These are phyloP conservation scores for Callyntrura sp. DNA, from an alignment of 2,888 invertebrate genomes.

Conservation along the genomic window DNA sequence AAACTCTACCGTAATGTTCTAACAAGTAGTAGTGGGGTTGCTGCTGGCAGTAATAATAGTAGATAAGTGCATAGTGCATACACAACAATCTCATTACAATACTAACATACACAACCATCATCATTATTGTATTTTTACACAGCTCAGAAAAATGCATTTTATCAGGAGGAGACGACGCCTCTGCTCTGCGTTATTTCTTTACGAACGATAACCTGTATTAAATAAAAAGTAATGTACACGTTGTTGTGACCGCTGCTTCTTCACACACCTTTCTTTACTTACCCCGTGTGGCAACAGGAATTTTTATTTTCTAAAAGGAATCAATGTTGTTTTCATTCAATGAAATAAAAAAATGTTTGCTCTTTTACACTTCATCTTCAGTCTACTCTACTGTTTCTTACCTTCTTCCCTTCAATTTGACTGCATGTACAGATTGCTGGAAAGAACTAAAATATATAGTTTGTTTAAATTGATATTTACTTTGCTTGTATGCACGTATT, in stretches of 20 bases:
- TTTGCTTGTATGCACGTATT: background rate
- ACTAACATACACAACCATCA: conserved; percentile 45
- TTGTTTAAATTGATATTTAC: conserved; percentile 32
- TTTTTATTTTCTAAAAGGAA: background rate
- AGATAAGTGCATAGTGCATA: conserved; percentile 33
- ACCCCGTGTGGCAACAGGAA: background rate
- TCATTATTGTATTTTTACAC: conserved; percentile 38
- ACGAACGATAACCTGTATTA: too few species aligned
- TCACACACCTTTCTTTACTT: conserved; percentile 33
- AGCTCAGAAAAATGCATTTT: conserved; percentile 33
- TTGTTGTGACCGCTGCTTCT: background rate
- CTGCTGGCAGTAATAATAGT: background rate
- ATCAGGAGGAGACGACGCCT: too few species aligned
- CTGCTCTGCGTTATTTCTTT: background rate
- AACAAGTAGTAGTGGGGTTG: conserved; percentile 12
- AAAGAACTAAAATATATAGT: background rate
- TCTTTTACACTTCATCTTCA: background rate
- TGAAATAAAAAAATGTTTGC: conserved; percentile 36
- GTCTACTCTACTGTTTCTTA: too few species aligned
- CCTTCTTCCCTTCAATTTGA: conserved; percentile 12
- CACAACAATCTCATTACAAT: conserved; percentile 42
- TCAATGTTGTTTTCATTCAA: conserved; percentile 13
- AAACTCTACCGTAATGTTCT: too few species aligned
- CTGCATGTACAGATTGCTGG: background rate
- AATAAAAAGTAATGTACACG: too few species aligned